These are phyloP conservation scores for Araneus ventricosus DNA, from an alignment of 1,140 invertebrate genomes.

Conservation along the genomic window DNA sequence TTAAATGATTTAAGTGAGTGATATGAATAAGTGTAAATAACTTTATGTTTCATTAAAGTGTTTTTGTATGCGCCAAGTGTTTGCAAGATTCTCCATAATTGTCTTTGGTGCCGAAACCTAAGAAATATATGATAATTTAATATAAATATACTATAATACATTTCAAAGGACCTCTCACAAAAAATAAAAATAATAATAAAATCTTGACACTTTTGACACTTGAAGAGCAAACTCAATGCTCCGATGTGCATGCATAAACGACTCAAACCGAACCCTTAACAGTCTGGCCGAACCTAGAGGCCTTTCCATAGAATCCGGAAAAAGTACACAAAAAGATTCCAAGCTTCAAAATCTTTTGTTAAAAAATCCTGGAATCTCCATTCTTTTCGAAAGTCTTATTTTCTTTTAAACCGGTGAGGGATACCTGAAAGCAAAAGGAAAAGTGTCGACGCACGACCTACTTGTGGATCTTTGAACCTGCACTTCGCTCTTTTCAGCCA, in stretches of 20 bases:
- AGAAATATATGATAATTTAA: too few relatives aligned
- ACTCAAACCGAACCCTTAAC: not conserved
- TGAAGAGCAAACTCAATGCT: not conserved
- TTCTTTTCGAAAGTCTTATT: not conserved
- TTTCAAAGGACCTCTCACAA: too few relatives aligned
- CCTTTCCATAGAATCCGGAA: not conserved
- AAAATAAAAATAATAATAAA: too few relatives aligned
- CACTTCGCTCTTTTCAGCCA: not conserved
- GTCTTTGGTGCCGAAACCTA: too few relatives aligned
- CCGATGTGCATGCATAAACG: not conserved
- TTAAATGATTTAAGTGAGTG: too few relatives aligned
- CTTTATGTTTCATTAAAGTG: too few relatives aligned
- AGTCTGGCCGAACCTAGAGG: not conserved
- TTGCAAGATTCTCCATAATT: too few relatives aligned
- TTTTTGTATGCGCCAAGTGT: too few relatives aligned
- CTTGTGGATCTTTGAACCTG: constrained; percentile 40
- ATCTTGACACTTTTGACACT: not conserved
- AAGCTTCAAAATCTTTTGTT: not conserved
- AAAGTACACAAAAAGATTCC: not conserved
- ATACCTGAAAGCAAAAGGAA: constrained; percentile 19
- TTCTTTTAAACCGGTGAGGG: constrained; percentile 19
- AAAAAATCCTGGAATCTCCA: constrained; percentile 18
- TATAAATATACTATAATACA: too few relatives aligned
- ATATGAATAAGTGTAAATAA: too few relatives aligned
- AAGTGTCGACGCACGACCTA: constrained; percentile 47